Conservation (phyloP, 2,113 vertebrate genomes). For the Python bivittatus region DNA sequence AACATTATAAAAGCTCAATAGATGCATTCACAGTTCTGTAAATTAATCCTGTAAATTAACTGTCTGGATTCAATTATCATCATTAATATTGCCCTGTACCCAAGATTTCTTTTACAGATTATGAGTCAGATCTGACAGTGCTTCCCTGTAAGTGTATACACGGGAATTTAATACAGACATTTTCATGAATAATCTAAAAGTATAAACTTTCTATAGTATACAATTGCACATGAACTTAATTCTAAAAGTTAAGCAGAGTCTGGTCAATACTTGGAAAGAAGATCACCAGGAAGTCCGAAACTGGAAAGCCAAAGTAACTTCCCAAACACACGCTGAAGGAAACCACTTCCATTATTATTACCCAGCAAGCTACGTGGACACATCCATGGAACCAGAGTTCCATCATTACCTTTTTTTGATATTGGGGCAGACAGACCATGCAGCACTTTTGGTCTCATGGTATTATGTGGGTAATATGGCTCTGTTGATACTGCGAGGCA, state of each 20-base stretch:
- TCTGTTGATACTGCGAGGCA: background rate
- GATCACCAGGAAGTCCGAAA: background rate
- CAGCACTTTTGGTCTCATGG: background rate
- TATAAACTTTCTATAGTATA: background rate
- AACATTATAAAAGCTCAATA: background rate
- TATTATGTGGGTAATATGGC: background rate
- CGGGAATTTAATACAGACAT: background rate
- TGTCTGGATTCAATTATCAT: background rate
- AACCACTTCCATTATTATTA: background rate
- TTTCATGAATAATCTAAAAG: conserved; percentile 11
- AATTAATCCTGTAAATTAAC: background rate
- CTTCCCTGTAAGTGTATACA: accelerated
- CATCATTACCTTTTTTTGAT: background rate
- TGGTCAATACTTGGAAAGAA: too few species aligned
- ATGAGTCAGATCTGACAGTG: background rate
- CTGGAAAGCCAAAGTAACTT: background rate
- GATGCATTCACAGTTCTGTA: background rate
- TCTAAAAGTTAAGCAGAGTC: background rate
- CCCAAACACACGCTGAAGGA: background rate
- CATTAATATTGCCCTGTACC: background rate
- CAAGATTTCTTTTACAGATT: background rate
- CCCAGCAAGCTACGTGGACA: background rate
- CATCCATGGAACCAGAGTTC: background rate
- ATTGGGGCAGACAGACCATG: background rate
- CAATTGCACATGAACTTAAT: background rate